Evolutionary conservation across 2,797 vertebrate species (phyloP), one percentile per base, ranked within the genome.

Genomic region (Acanthurus leucopareius): DNA sequence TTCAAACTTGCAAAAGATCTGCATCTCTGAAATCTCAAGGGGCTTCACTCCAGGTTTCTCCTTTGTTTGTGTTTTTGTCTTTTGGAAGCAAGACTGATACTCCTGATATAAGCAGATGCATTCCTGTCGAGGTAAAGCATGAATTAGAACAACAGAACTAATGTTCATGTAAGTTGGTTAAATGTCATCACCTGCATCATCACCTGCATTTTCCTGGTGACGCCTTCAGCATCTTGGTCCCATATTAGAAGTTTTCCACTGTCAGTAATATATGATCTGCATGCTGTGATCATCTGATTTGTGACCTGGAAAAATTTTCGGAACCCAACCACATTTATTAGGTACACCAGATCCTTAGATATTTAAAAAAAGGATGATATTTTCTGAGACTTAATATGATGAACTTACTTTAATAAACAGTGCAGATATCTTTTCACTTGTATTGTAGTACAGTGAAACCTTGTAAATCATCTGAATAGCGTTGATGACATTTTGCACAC

Each of bases 261-360:
- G 68, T 96, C 93, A 60, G 95, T 96, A 79, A 97, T 96, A 72
- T 97, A 96, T 7, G 93, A 92, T 87, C 90, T 96, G 87, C 96
- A 97, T 0, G 94, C 89, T 20, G 88, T 94, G 64, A 97, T 92
- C 96, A 97, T 96, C 87, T 97, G 96, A 83, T 96, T 96, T 82
- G 96, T 97, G 68, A 97, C 94, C 96, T 97, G 89, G 65, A 68
- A 59, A 4, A 42, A 49, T 61, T 64, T 72, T 71, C 4, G 32
- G 11, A 53, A 73, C 2, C 28, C 3, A 67, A 42, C 58, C 38
- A 60, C 15, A n/a, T 10, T 68, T 54, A 49, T 2, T 45, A 45
- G 61, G 10, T 17, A 25, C 57, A 57, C 1, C 38, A 28, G 13
- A 35, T 56, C 20, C 15, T 49, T 58, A 53, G 1, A 64, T 58